These are phyloP conservation scores for Nematostella vectensis DNA, from an alignment of 92 coral and sea anemone genomes.

Conservation along the genomic window DNA sequence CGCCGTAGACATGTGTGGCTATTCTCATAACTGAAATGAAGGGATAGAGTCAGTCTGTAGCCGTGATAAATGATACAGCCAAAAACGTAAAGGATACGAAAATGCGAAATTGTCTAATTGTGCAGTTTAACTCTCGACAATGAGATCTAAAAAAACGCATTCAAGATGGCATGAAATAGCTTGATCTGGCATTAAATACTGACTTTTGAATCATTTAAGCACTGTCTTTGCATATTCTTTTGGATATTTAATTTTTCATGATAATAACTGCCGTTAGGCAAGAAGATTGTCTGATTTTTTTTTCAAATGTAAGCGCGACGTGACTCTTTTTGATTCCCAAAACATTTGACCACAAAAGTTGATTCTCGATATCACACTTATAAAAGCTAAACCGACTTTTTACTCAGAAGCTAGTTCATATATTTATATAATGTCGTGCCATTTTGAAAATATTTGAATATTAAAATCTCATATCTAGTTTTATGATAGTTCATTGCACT, in stretches of 20 bases:
- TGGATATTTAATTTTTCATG: slow-evolving; percentile 20
- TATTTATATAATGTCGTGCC: too few species aligned
- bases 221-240: slow-evolving; percentile 12
- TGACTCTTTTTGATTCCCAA: background rate
- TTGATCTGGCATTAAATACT: slow-evolving; percentile 21
- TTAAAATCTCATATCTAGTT: too few species aligned
- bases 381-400: too few species aligned
- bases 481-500: too few species aligned
- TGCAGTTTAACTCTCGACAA: too few species aligned
- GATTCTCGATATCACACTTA: background rate
- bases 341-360: background rate
- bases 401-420: too few species aligned
- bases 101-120: too few species aligned
- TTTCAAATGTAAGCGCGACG: background rate
- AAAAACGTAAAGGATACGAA: too few species aligned
- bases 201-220: slow-evolving; percentile 32
- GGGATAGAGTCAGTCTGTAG: too few species aligned
- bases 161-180: background rate
- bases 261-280: slow-evolving; percentile 23
- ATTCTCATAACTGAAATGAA: slow-evolving; percentile 26
- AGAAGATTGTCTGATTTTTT: slow-evolving; percentile 10
- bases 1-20: slow-evolving; percentile 25
- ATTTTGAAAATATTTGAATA: too few species aligned
- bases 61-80: too few species aligned
- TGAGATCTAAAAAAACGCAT: background rate